Evolutionary conservation across 2,888 invertebrate genomes (phyloP).

Genomic region (Troides oblongomaculatus): DNA sequence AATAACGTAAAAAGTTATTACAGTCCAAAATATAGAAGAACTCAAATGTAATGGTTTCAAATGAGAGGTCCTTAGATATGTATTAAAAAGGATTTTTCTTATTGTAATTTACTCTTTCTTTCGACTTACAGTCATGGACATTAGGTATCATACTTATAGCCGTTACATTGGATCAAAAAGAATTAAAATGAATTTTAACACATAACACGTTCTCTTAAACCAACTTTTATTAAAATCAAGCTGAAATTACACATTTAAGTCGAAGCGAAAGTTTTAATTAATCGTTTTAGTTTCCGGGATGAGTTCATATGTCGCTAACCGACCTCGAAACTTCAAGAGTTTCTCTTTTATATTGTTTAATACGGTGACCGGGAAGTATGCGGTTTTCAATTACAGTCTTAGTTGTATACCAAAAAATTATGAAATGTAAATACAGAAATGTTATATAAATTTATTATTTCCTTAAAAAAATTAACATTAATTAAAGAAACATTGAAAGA

Average conservation of each 20-base stretch:
- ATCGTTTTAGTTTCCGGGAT: constrained; percentile 15
- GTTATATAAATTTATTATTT: neutral
- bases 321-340: neutral
- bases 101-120: no score
- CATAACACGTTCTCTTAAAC: neutral
- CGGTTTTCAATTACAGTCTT: neutral
- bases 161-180: no score
- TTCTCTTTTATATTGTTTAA: neutral
- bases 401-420: neutral
- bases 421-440: neutral
- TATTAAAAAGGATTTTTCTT: no score
- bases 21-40: no score
- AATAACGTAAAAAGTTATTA: no score
- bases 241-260: constrained; percentile 2
- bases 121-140: no score
- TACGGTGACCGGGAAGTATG: neutral
- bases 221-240: neutral
- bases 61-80: no score
- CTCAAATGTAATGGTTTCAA: no score
- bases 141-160: no score
- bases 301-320: constrained; percentile 2
- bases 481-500: neutral
- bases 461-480: neutral
- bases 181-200: no score
- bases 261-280: constrained; percentile 14